Evolutionary conservation across 1,140 invertebrate species (phyloP), one percentile per base, ranked within the genome.

Genomic region (Probaryconus sp.): DNA sequence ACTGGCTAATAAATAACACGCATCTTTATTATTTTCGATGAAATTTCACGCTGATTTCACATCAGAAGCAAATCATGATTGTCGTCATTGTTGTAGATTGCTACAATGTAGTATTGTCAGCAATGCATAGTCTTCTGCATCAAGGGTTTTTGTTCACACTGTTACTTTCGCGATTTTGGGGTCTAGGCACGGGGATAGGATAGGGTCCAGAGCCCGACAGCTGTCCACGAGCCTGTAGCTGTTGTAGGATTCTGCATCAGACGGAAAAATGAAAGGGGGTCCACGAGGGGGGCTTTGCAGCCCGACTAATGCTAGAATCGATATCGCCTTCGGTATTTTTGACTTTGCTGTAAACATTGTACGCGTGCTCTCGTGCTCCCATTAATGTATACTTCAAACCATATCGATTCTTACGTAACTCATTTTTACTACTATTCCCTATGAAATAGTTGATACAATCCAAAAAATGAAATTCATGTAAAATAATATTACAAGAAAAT

Each of bases 61-160:
- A 21, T 33, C 28, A 28, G 14, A 9, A 13, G 10, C 28, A 30
- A 48, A 18, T 9, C 14, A n/a, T n/a, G 42, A 68, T 55, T 10
- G 37, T 6, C 13, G 50, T 63, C 68, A 77, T 85, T 85, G 78
- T 83, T 45, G 48, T n/a, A 73, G 51, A 74, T 67, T 68, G 78
- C 82, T 63, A 81, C 83, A 83, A 83, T 81, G 82, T 81, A 58
- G 67, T 70, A 85, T 83, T 85, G 82, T 84, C 47, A 68, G 20
- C 47, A 48, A 45, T 58, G 68, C 67, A 80, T 78, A 81, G 81
- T 83, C 79, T 84, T 81, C 72, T 47, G 33, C 38, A 38, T 63
- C 68, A 61, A 58, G 50, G 64, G 58, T 79, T 80, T 81, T 79
- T 80, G 77, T 82, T 79, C 74, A 67, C 47, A 30, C 50, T 51